Conservation (phyloP, 2,113 vertebrate species). For the Ammodytes marinus region DNA sequence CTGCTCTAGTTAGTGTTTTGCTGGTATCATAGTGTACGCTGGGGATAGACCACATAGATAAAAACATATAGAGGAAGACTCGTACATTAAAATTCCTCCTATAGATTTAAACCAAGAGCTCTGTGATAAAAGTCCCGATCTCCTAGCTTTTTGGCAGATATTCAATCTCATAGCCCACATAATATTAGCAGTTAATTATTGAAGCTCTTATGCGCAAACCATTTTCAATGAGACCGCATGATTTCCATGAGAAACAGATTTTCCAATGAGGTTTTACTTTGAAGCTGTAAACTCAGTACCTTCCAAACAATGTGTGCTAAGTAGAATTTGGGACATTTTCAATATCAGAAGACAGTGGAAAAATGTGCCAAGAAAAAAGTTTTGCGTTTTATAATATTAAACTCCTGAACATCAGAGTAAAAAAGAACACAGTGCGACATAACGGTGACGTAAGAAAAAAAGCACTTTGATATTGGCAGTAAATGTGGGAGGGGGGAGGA, state of each 20-base stretch:
- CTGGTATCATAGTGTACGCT: background rate
- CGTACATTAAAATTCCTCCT: background rate
- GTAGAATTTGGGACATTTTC: no score
- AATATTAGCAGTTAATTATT: background rate
- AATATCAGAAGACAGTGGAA: background rate
- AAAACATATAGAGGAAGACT: background rate
- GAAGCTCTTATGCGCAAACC: background rate
- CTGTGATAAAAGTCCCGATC: background rate
- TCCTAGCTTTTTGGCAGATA: background rate
- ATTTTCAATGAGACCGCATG: background rate
- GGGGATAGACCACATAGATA: background rate
- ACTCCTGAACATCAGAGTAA: background rate
- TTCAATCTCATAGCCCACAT: background rate
- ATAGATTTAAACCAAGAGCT: background rate
- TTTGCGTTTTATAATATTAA: background rate
- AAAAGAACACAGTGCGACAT: background rate
- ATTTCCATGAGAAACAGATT: background rate
- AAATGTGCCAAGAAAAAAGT: background rate
- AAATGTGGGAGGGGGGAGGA: slow-evolving; percentile 18
- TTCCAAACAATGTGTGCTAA: background rate
- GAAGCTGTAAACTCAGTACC: background rate
- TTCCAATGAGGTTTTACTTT: background rate
- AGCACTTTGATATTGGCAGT: slow-evolving; percentile 42
- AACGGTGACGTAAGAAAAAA: background rate
- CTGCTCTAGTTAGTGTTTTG: background rate